Conservation (phyloP, 2,113 vertebrate genomes). For the Apaloderma vittatum region DNA sequence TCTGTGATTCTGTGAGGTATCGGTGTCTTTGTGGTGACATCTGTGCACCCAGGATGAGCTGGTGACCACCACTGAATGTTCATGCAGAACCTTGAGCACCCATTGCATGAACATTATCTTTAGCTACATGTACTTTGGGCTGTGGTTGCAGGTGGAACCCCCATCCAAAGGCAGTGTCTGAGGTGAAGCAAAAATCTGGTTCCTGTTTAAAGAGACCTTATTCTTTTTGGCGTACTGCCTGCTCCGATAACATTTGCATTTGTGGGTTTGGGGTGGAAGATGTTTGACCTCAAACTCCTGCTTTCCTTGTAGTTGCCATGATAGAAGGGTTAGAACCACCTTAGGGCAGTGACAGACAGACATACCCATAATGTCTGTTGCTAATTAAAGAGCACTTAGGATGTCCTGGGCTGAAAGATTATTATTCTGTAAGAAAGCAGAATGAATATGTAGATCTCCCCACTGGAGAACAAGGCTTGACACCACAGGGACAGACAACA, state of each 20-base stretch:
- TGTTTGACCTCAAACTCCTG: neutral
- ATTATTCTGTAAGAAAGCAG: neutral
- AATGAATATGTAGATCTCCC: neutral
- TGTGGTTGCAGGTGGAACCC: neutral
- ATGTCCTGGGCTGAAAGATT: neutral
- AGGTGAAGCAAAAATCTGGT: neutral
- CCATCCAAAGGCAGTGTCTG: neutral
- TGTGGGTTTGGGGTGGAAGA: neutral
- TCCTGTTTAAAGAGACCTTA: neutral
- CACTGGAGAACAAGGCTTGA: neutral
- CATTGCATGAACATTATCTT: fast-evolving
- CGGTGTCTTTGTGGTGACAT: neutral
- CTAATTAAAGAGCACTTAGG: neutral
- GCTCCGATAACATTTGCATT: neutral
- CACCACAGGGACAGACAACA: neutral
- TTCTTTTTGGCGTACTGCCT: neutral
- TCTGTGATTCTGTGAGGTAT: neutral
- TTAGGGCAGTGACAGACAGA: neutral
- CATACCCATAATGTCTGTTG: neutral
- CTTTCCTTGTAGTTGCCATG: neutral
- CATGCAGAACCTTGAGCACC: neutral
- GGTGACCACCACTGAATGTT: neutral
- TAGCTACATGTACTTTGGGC: neutral
- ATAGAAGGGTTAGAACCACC: neutral
- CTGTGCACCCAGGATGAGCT: neutral